A percentile compares a stretch with the other conserved stretches of the same genome.
phyloP scores from a whole-genome alignment of 37 sponge, comb jelly and placozoan species.

The Chondrosia reniformis region DNA sequence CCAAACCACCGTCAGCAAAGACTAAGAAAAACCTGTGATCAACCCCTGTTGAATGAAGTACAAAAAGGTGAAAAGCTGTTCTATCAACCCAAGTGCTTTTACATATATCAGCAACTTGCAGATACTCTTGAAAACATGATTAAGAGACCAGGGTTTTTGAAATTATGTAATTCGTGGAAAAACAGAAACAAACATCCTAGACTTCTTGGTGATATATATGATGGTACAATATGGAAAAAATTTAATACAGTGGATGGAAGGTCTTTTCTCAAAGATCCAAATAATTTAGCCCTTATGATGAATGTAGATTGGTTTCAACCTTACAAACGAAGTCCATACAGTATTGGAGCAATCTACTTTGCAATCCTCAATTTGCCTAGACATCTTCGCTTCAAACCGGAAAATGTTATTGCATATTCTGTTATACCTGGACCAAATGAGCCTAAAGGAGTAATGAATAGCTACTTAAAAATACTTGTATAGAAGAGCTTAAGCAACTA shows the following conservation, averaged over 20 bases:
- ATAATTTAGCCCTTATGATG: slow-evolving; percentile 27
- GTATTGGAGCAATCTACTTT: slow-evolving; percentile 12
- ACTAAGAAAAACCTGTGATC: too few species aligned
- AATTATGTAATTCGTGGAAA: slow-evolving; percentile 30
- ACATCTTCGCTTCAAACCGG: slow-evolving; percentile 8
- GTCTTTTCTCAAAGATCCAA: slow-evolving; percentile 2
- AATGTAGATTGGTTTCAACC: slow-evolving; percentile 54
- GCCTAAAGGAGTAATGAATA: slow-evolving; percentile 25
- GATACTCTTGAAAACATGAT: too few species aligned
- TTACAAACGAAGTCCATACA: slow-evolving; percentile 19
- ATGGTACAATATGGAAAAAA: slow-evolving; percentile 45
- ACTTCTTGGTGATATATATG: slow-evolving; percentile 35
- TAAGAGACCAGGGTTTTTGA: slow-evolving; percentile 27
- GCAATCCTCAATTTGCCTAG: slow-evolving; percentile 28
- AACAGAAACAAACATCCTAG: not conserved
- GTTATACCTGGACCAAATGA: slow-evolving; percentile 57
- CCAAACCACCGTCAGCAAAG: too few species aligned
- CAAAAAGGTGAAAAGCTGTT: too few species aligned
- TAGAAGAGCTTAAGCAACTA: too few species aligned
- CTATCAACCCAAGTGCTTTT: too few species aligned
- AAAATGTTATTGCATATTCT: slow-evolving; percentile 39
- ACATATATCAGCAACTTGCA: too few species aligned
- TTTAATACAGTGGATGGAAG: not conserved
- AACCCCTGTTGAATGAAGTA: too few species aligned
- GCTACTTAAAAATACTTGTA: slow-evolving; percentile 31